A percentile compares a stretch with the other conserved stretches of the same genome.
phyloP scores from a whole-genome alignment of 2,888 invertebrate genomes.

The Polydrusus pterygomalis region DNA sequence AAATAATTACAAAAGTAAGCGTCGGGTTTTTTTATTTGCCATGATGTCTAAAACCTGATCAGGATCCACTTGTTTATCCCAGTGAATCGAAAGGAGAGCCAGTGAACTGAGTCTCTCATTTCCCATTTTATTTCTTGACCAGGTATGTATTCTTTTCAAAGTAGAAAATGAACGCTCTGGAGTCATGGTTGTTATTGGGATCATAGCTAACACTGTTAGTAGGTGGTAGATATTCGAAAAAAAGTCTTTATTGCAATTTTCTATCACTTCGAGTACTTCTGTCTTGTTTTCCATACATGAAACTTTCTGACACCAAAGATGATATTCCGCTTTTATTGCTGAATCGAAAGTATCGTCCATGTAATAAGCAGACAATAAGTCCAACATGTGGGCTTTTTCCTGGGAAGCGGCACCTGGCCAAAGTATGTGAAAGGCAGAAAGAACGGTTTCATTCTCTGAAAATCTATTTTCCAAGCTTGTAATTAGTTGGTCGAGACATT shows the following conservation, averaged over 20 bases:
- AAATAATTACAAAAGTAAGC: too few species aligned
- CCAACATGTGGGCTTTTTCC: too few species aligned
- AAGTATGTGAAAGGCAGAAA: neutral
- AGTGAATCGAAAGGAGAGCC: constrained; percentile 28
- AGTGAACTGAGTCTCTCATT: constrained; percentile 32
- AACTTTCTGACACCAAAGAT: constrained; percentile 7
- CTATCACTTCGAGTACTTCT: constrained; percentile 35
- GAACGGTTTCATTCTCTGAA: constrained; percentile 6
- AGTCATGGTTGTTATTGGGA: constrained; percentile 27
- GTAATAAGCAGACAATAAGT: constrained; percentile 21
- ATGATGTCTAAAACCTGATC: constrained; percentile 19
- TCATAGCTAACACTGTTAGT: constrained; percentile 29
- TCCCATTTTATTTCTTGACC: constrained; percentile 27
- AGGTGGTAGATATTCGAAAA: constrained; percentile 21
- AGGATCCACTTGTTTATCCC: constrained; percentile 25
- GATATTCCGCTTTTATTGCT: constrained; percentile 28
- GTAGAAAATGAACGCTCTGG: constrained; percentile 22
- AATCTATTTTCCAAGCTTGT: constrained; percentile 31
- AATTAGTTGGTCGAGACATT: constrained; percentile 19
- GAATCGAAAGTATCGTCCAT: constrained; percentile 27
- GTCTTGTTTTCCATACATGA: constrained; percentile 20
- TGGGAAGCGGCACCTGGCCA: too few species aligned
- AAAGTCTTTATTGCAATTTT: constrained; percentile 22
- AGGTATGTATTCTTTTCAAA: constrained; percentile 11
- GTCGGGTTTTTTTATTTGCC: too few species aligned